Evolutionary conservation across 2,888 invertebrate species (phyloP).

Genomic region (Creontiades dilutus): DNA sequence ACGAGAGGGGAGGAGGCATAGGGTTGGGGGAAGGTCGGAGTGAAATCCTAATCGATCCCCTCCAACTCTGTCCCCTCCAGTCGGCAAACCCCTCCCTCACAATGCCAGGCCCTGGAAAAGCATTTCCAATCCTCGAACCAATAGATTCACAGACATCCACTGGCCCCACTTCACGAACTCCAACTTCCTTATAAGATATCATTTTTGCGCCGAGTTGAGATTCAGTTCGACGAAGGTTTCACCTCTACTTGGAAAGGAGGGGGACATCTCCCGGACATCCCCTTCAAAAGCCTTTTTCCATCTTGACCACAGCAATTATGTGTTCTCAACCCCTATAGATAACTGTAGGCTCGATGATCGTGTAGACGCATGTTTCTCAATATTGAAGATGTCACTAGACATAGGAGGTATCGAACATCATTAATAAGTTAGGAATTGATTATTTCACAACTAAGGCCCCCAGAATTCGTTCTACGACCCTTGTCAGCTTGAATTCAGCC

Average conservation of each 20-base stretch:
- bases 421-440: no score
- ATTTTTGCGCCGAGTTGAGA: neutral
- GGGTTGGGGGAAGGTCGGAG: slow-evolving; percentile 25
- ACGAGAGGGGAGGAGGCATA: neutral
- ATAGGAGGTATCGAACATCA: no score
- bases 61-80: slow-evolving; percentile 19
- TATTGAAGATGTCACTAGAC: no score
- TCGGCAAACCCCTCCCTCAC: neutral
- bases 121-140: slow-evolving; percentile 41
- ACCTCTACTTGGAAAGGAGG: neutral
- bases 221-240: neutral
- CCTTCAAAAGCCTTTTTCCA: neutral
- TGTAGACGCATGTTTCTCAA: no score
- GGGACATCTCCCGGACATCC: neutral
- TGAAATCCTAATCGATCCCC: slow-evolving; percentile 62
- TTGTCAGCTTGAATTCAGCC: no score
- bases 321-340: no score
- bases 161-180: neutral
- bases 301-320: neutral
- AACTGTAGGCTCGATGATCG: no score
- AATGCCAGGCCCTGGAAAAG: neutral
- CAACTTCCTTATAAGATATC: neutral
- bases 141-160: neutral
- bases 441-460: no score
- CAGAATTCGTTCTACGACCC: no score